Evolutionary conservation across 2,113 vertebrate genomes (phyloP), one percentile per base, ranked within the genome.

Genomic region (Rana temporaria): DNA sequence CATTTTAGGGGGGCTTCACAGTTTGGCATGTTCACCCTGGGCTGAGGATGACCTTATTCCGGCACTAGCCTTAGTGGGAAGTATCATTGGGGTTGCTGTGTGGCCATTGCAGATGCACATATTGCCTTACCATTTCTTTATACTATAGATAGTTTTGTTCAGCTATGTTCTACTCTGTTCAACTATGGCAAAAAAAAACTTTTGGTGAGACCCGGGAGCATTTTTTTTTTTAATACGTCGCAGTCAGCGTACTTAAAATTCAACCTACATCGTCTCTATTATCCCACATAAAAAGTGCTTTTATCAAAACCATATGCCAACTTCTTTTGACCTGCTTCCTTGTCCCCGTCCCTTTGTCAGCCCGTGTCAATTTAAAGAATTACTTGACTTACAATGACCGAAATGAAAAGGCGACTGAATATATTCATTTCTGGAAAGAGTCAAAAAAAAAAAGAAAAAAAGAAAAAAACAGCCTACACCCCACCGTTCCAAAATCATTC

Each of bases 361-460:
- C 88, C 93, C 88, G 96, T 97, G 96, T 98, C 97, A 98, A 92
- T 94, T 95, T 94, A 96, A 98, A 98, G 95, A 98, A 96, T 98
- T 95, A 96, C 95, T 97, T 97, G 96, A 98, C 96, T 97, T 96
- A 95, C 94, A 98, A 95, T 96, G 96, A 95, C 95, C 95, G 38
- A 95, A 96, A 96, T 97, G 96, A 97, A 97, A 98, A 98, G 96
- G 94, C 88, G 94, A 92, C 95, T 91, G 96, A 97, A 95, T 95
- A 95, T 94, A 95, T 96, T 95, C 95, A 91, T 96, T 96, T 95
- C 96, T 95, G 91, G 93, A 96, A 9, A 98, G 95, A 98, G 97
- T 92, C 93, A 96, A 92, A 94, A 92, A 96, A 95, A 4, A 96
- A 95, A 95, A 38, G 3, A 3, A 34, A 34, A 34, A 34, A 34